Conservation (phyloP, 35 echinoderm and acorn worm species). For the Diadema setosum region DNA sequence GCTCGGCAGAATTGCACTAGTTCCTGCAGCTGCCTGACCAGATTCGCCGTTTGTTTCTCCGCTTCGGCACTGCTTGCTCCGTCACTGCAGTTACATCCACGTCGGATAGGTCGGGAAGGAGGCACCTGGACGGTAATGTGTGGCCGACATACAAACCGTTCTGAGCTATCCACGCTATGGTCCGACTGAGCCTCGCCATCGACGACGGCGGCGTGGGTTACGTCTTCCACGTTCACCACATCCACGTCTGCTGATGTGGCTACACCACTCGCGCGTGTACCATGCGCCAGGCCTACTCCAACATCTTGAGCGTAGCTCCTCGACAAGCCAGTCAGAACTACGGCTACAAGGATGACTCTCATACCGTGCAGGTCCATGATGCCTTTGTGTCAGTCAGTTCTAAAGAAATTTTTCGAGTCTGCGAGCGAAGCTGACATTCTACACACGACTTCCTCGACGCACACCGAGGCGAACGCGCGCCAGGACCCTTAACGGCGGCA, state of each 20-base stretch:
- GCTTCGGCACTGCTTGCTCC: background rate
- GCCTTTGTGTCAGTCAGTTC: too few species aligned
- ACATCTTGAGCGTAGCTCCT: background rate
- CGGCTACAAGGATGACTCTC: background rate
- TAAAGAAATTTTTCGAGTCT: too few species aligned
- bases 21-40: background rate
- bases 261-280: background rate
- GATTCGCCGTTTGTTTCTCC: background rate
- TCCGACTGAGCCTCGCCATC: background rate
- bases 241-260: background rate
- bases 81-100: background rate
- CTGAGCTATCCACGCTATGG: background rate
- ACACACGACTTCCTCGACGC: too few species aligned
- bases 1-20: background rate
- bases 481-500: too few species aligned
- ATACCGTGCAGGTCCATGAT: too few species aligned
- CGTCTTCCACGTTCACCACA: background rate
- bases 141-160: slow-evolving; percentile 17
- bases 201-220: background rate
- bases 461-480: too few species aligned
- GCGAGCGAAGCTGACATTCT: too few species aligned
- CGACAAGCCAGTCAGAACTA: too few species aligned
- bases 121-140: slow-evolving; percentile 32
- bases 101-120: background rate
- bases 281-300: background rate